phyloP scores from a whole-genome alignment of 2,113 vertebrate genomes.

The Notarius lentiginosus region DNA sequence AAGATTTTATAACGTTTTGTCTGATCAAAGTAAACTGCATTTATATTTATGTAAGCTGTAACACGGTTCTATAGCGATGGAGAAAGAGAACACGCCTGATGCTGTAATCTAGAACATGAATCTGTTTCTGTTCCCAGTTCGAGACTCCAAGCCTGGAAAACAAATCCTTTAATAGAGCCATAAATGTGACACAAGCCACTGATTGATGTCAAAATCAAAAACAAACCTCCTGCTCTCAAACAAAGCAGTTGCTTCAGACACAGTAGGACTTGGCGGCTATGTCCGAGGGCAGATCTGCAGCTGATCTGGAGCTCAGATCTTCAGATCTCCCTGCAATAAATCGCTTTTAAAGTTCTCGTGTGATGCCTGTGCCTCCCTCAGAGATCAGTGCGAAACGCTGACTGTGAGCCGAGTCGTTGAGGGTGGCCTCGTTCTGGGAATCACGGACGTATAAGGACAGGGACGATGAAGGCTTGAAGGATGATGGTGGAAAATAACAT shows the following conservation, averaged over 20 bases:
- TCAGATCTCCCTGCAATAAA: constrained; percentile 34
- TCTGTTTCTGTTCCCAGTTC: background rate
- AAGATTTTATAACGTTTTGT: background rate
- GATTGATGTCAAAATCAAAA: constrained; percentile 22
- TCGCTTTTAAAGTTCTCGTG: background rate
- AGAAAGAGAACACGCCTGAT: background rate
- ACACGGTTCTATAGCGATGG: background rate
- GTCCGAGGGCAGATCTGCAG: constrained; percentile 17
- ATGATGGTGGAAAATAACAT: background rate
- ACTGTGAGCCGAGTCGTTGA: background rate
- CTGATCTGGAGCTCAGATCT: constrained; percentile 31
- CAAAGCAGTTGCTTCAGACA: constrained; percentile 21
- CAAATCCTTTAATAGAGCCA: background rate
- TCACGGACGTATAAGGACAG: constrained; percentile 35
- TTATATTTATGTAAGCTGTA: background rate
- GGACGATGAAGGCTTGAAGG: background rate
- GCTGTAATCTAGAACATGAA: background rate
- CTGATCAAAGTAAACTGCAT: background rate
- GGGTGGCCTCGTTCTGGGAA: constrained; percentile 39
- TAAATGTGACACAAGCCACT: constrained; percentile 1
- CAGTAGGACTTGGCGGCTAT: constrained; percentile 15
- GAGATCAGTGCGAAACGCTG: constrained; percentile 1
- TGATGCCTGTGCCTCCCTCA: constrained; percentile 5
- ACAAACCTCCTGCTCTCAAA: constrained; percentile 4
- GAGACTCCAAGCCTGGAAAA: background rate